Percentiles rank a stretch among this genome's conserved stretches.
phyloP scores from a whole-genome alignment of 1,140 invertebrate genomes.

The Helicorthomorpha holstii region DNA sequence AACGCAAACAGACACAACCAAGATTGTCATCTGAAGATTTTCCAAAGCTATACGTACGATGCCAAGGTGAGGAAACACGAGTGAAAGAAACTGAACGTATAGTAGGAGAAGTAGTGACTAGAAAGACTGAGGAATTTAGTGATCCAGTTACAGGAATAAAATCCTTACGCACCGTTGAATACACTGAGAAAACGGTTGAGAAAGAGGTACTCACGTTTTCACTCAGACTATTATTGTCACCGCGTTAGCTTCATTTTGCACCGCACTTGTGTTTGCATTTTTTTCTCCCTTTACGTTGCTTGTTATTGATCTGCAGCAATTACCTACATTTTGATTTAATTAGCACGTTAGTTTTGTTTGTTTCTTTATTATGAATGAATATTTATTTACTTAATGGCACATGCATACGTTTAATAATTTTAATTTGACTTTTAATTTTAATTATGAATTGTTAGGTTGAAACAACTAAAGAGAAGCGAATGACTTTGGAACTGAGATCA shows the following conservation, averaged over 20 bases:
- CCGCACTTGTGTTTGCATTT: constrained; percentile 27
- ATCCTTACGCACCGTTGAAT: constrained; percentile 72
- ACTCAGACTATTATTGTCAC: constrained; percentile 14
- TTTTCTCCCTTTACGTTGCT: too few species aligned
- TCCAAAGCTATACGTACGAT: constrained; percentile 61
- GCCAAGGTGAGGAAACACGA: constrained; percentile 52
- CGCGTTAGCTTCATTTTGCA: constrained; percentile 12
- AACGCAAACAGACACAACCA: not conserved
- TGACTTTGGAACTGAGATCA: constrained; percentile 52
- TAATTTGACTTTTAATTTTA: not conserved
- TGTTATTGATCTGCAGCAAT: constrained; percentile 25
- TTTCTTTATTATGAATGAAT: not conserved
- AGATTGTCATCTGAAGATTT: constrained; percentile 31
- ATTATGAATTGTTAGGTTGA: constrained; percentile 43
- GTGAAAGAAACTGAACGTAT: constrained; percentile 74
- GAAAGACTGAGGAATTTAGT: constrained; percentile 68
- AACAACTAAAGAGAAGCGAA: constrained; percentile 70
- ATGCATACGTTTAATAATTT: not conserved
- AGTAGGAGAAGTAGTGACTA: constrained; percentile 67
- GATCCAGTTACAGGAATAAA: constrained; percentile 66
- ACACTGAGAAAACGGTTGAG: constrained; percentile 86
- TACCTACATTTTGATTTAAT: constrained; percentile 23
- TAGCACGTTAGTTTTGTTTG: not conserved
- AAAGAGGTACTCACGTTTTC: too few species aligned
- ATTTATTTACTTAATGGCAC: not conserved